Evolutionary conservation across 2,113 vertebrate genomes (phyloP), one percentile per base, ranked within the genome.

Genomic region (Albula goreensis): DNA sequence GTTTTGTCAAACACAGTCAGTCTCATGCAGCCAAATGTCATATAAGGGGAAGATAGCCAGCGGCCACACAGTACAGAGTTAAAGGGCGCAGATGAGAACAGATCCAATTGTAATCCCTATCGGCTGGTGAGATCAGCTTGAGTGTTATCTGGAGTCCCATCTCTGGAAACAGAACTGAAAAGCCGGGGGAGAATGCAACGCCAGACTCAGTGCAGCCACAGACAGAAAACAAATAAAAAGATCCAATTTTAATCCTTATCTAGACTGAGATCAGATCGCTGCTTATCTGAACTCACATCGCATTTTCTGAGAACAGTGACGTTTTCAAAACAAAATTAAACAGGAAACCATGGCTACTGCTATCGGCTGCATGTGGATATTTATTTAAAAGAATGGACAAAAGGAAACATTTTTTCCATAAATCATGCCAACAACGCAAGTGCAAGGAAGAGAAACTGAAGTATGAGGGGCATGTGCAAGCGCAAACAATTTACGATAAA

Each of bases 231-330:
- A 95, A 95, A 95, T 94, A 93, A 93, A 93, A 94, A 93, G 92
- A 95, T 95, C 94, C 93, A 94, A 95, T 95, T 95, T 96, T 92
- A 93, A 94, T 94, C 90, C 89, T 93, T 95, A 96, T 96, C 95
- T 88, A 85, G 10, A 50, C 89, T 93, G 92, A 92, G 93, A 95
- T 96, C 95, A 90, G 94, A 95, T 96, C 95, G 90, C 92, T 86
- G 90, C 91, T 92, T 95, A 95, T 96, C 95, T 94, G 81, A 85
- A 91, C 86, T 93, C 93, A 94, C 92, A 96, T 96, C 95, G 74
- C 89, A 90, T 92, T 93, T 92, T 93, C 93, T 91, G 90, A 94
- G 91, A 95, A 94, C 94, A 93, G 93, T 91, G 93, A 94, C 94
- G 94, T 94, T 94, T 95, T 92, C 94, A 94, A 93, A 92, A 90